phyloP scores from a whole-genome alignment of 2,888 invertebrate genomes.

The Cheilosia vulpina region DNA sequence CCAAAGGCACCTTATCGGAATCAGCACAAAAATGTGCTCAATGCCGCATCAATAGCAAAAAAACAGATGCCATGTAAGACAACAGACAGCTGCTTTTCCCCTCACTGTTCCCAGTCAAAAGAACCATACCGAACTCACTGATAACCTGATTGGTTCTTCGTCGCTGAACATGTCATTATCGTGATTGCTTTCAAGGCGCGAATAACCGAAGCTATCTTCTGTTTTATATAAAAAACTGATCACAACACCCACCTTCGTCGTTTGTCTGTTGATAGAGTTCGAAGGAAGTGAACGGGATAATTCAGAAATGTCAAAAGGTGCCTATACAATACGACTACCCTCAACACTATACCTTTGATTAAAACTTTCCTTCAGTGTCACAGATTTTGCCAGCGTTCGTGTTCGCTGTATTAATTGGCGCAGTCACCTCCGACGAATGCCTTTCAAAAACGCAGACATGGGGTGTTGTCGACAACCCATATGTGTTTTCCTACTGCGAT shows the following conservation, averaged over 20 bases:
- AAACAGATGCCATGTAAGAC: not conserved
- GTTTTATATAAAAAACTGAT: conserved; percentile 41
- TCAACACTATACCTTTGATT: not conserved
- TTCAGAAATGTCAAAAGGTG: conserved; percentile 56
- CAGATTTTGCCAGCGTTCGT: not conserved
- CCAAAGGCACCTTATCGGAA: not conserved
- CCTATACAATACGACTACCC: not conserved
- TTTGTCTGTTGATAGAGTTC: conserved; percentile 26
- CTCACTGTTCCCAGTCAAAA: not conserved
- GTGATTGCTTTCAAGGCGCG: not conserved
- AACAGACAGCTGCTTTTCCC: not conserved
- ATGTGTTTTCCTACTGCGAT: conserved; percentile 80
- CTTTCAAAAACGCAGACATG: conserved; percentile 74
- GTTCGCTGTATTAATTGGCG: conserved; percentile 17
- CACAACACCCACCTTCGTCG: not conserved
- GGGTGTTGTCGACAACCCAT: conserved; percentile 80
- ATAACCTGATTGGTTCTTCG: not conserved
- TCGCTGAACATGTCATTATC: conserved; percentile 11
- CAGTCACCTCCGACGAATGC: conserved; percentile 12
- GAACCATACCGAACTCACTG: not conserved
- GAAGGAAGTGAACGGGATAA: not conserved
- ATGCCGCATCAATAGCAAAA: not conserved
- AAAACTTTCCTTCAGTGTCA: conserved; percentile 16
- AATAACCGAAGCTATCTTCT: not conserved
- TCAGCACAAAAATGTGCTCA: not conserved